phyloP scores from a whole-genome alignment of 1,140 invertebrate species.

The Elymnias hypermnestra region DNA sequence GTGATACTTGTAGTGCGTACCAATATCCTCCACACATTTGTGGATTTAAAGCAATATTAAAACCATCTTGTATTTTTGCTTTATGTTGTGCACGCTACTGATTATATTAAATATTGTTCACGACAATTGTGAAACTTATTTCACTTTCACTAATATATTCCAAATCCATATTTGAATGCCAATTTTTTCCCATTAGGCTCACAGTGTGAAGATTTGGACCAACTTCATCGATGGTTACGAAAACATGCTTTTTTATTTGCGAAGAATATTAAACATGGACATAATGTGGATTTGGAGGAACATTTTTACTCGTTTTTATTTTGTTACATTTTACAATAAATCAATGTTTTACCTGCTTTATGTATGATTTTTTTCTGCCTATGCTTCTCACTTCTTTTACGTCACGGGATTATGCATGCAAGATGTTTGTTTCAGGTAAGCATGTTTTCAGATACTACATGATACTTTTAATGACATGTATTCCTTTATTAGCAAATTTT shows the following conservation, averaged over 20 bases:
- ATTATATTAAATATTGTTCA: no score
- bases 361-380: conserved; percentile 29
- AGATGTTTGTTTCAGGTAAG: conserved; percentile 26
- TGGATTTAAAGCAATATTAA: no score
- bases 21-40: no score
- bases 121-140: no score
- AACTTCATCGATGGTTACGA: conserved; percentile 31
- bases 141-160: no score
- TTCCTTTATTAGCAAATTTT: no score
- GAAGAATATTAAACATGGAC: conserved; percentile 42
- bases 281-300: conserved; percentile 62
- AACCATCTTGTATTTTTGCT: no score
- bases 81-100: no score
- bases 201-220: conserved; percentile 59
- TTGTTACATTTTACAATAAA: conserved; percentile 51
- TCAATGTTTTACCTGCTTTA: conserved; percentile 47
- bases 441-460: no score
- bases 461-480: no score
- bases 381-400: conserved; percentile 15
- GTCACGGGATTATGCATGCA: conserved; percentile 21
- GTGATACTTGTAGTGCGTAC: no score
- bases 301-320: conserved; percentile 41
- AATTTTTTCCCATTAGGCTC: conserved; percentile 64
- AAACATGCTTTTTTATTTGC: conserved; percentile 46
- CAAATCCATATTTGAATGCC: conserved; percentile 62